phyloP scores from a whole-genome alignment of 2,888 invertebrate genomes.

The Polymixis flavicincta region DNA sequence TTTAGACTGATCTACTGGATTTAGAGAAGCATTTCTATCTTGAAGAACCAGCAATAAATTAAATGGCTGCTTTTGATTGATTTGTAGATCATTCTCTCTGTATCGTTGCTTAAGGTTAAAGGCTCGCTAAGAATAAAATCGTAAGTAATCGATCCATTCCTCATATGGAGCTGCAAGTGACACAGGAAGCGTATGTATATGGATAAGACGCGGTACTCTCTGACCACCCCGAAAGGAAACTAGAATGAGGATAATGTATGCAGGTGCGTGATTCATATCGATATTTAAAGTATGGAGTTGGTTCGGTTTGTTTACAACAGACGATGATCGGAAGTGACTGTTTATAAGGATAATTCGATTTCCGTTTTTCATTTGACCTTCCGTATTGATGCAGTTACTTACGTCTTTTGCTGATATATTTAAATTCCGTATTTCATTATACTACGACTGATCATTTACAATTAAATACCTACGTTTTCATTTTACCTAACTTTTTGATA shows the following conservation, averaged over 20 bases:
- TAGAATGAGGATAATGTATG: slow-evolving; percentile 62
- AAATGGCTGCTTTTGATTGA: slow-evolving; percentile 12
- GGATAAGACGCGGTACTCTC: slow-evolving; percentile 49
- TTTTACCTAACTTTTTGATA: neutral
- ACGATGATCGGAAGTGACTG: slow-evolving; percentile 45
- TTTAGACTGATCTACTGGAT: neutral
- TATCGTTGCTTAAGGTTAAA: slow-evolving; percentile 15
- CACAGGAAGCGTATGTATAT: slow-evolving; percentile 61
- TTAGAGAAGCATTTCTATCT: neutral
- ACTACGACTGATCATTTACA: neutral
- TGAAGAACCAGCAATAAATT: neutral
- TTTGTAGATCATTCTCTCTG: slow-evolving; percentile 18
- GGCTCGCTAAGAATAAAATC: slow-evolving; percentile 48
- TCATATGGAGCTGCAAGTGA: slow-evolving; percentile 57
- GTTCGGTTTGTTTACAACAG: slow-evolving; percentile 45
- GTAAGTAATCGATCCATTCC: slow-evolving; percentile 49
- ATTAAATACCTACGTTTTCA: neutral
- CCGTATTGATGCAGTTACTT: neutral
- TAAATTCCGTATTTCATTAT: neutral
- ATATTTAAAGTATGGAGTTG: slow-evolving; percentile 34
- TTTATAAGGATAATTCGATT: slow-evolving; percentile 25
- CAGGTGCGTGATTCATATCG: slow-evolving; percentile 59
- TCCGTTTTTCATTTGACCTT: slow-evolving; percentile 34
- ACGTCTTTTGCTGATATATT: slow-evolving; percentile 2
- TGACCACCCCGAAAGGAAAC: slow-evolving; percentile 62